Evolutionary conservation across 2,113 vertebrate species (phyloP).

Genomic region (Tetrao urogallus): DNA sequence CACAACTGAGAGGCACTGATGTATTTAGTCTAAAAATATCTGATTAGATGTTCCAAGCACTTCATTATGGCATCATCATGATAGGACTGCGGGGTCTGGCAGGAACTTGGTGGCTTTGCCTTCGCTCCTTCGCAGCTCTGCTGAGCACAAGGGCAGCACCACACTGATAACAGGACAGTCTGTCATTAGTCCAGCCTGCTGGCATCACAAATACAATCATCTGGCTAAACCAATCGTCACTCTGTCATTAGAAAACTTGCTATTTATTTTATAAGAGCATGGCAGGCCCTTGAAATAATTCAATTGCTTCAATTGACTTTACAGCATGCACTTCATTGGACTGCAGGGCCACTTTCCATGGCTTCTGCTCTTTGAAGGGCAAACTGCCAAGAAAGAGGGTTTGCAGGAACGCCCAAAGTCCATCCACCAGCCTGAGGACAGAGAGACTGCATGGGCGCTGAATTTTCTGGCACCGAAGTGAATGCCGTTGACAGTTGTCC

Average conservation of each 20-base stretch:
- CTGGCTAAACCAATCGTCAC: neutral
- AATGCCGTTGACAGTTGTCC: neutral
- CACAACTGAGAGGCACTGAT: neutral
- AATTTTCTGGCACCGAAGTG: neutral
- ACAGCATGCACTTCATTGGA: neutral
- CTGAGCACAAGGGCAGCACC: neutral
- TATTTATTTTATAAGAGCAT: slow-evolving; percentile 34
- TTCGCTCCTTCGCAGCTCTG: neutral
- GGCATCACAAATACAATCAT: neutral
- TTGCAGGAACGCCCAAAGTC: neutral
- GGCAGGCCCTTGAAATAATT: neutral
- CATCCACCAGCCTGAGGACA: neutral
- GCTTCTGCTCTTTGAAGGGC: slow-evolving; percentile 3
- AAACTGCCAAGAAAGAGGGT: slow-evolving; percentile 12
- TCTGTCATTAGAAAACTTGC: slow-evolving; percentile 30
- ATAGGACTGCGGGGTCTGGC: neutral
- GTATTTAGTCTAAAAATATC: neutral
- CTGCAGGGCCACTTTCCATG: neutral
- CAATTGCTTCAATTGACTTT: neutral
- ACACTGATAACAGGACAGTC: neutral
- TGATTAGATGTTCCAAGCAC: neutral
- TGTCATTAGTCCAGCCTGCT: neutral
- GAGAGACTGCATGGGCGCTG: neutral
- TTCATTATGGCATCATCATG: neutral
- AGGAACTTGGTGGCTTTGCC: neutral